Conservation (phyloP, 2,113 vertebrate species). For the Chascanopsetta lugubris region DNA sequence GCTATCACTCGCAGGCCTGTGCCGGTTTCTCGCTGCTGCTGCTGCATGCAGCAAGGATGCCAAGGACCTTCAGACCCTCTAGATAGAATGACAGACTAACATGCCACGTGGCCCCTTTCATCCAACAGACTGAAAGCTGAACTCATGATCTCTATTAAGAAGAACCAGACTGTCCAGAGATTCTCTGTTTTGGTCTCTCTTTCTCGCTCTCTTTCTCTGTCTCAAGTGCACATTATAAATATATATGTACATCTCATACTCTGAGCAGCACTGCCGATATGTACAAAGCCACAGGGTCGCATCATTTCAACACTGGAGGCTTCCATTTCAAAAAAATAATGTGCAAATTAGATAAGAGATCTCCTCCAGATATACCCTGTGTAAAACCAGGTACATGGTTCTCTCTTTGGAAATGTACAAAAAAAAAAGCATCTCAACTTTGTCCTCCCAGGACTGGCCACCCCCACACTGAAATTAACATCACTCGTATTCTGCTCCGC, state of each 20-base stretch:
- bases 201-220: constrained; percentile 12
- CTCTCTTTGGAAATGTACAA: constrained; percentile 44
- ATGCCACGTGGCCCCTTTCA: constrained; percentile 9
- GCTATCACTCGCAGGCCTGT: constrained; percentile 10
- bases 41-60: constrained; percentile 32
- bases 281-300: constrained; percentile 45
- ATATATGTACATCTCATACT: constrained; percentile 18
- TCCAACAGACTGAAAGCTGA: constrained; percentile 50
- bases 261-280: constrained; percentile 18
- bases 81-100: constrained; percentile 17
- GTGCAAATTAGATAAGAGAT: constrained; percentile 53
- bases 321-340: constrained; percentile 44
- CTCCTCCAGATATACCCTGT: constrained; percentile 25
- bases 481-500: constrained; percentile 55
- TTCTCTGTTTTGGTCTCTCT: constrained; percentile 36
- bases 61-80: constrained; percentile 41
- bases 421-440: constrained; percentile 47
- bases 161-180: constrained; percentile 38
- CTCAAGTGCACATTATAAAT: background rate
- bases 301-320: constrained; percentile 51
- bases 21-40: constrained; percentile 3
- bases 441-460: constrained; percentile 57
- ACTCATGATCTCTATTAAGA: constrained; percentile 38
- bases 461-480: constrained; percentile 69
- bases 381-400: constrained; percentile 40